Base-by-base conservation (phyloP, 2,113 vertebrate genomes). In the Rhizomys pruinosus region DNA sequence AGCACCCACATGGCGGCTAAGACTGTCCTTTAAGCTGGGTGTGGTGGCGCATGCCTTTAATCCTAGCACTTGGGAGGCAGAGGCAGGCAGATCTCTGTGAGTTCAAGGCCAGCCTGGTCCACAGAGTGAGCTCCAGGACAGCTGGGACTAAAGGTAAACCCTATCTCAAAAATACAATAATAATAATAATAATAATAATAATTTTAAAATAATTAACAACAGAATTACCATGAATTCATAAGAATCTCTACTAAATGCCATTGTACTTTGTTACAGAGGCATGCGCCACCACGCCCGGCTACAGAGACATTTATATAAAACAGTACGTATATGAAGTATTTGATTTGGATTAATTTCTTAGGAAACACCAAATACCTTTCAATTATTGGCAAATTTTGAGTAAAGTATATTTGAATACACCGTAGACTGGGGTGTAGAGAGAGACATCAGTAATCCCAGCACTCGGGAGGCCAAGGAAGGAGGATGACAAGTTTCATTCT, bases 131-230 rank as follows among this genome's bases (percentile, higher is more conserved):
- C 11, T 52, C 47, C 11, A 52, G 47, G 47, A 6, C 47, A 52
- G 47, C 47, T 52, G 47, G 47, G 47, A 11, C 47, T 52, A 11
- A 11, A 52, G 47, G 47, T 6, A 52, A 11, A 52, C 47, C 47
- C 47, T 52, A 11, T 52, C 47, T 52, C 47, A 52, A 52, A 52
- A 52, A 52, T n/a, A n/a, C n/a, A n/a, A n/a, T 52, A 11, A 52
- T 52, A 52, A 52, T 52, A 52, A 52, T 52, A 52, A 52, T 52
- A 52, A 52, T 52, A 52, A 52, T 52, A 52, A 52, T 52, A 52
- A 52, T n/a, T n/a, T n/a, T 52, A 94, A 95, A 93, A 90, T 71
- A 74, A 95, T 2, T 64, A 81, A 63, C 57, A 25, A 42, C 79
- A 80, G 4, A 90, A 69, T 7, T 71, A 73, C 13, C 64, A 92